Conservation (phyloP, 2,797 vertebrate species). For the Galagoides demidoff region DNA sequence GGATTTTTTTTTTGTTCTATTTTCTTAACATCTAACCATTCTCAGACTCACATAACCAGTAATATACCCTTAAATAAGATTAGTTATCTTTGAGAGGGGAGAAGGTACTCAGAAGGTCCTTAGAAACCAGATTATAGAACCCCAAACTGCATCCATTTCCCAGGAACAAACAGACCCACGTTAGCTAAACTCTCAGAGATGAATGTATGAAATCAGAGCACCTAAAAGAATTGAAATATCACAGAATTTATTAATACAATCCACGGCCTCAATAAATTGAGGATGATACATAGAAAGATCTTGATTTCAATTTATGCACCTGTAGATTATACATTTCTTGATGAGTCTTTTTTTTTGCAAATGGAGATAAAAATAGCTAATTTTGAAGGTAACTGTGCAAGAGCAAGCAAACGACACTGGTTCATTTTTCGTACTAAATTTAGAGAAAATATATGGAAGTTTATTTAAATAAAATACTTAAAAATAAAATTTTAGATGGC, state of each 20-base stretch:
- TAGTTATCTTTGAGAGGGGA: not conserved
- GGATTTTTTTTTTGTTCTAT: not conserved
- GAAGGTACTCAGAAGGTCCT: not conserved
- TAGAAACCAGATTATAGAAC: conserved; percentile 41
- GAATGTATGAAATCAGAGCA: not conserved
- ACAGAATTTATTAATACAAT: conserved; percentile 36
- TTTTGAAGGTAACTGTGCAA: conserved; percentile 40
- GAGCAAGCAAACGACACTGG: conserved; percentile 3
- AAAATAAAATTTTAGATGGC: conserved; percentile 55
- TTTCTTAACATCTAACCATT: not conserved
- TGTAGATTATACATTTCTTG: not conserved
- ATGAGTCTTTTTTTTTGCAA: conserved; percentile 47
- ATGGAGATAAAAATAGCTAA: conserved; percentile 54
- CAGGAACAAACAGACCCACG: not conserved
- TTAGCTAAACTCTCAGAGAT: conserved; percentile 10
- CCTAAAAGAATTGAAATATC: not conserved
- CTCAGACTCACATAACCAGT: not conserved
- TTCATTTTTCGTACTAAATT: conserved; percentile 40
- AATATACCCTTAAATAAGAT: not conserved
- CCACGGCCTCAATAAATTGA: conserved; percentile 7
- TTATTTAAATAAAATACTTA: conserved; percentile 58
- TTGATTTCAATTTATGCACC: not conserved
- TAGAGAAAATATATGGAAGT: not conserved
- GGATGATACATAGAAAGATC: not conserved
- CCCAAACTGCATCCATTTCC: not conserved